Percentiles rank a stretch among this genome's conserved stretches.
These are phyloP conservation scores for Griposia aprilina DNA, from an alignment of 2,888 invertebrate species.

Conservation along the genomic window DNA sequence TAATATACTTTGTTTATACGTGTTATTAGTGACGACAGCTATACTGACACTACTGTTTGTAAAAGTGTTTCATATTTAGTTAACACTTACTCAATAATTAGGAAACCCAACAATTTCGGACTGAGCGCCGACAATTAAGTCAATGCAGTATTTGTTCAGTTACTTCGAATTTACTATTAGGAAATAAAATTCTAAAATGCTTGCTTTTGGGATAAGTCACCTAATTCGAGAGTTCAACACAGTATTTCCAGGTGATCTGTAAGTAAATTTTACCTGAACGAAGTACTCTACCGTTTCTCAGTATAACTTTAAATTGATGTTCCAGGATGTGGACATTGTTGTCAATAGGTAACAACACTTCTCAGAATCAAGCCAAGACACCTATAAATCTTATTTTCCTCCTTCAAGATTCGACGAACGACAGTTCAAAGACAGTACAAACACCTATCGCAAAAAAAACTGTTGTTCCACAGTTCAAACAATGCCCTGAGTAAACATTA, in stretches of 20 bases:
- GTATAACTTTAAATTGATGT: background rate
- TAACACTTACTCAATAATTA: conserved; percentile 14
- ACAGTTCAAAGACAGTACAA: conserved; percentile 4
- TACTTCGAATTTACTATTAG: conserved; percentile 6
- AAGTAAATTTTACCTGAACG: background rate
- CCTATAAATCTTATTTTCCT: conserved; percentile 24
- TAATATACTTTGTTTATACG: too few species aligned
- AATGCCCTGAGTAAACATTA: conserved; percentile 19
- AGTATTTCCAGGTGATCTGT: background rate
- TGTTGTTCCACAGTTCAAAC: conserved; percentile 6
- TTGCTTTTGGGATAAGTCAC: background rate
- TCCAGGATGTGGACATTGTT: background rate
- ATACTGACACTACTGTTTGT: conserved; percentile 2
- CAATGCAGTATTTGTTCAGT: conserved; percentile 1
- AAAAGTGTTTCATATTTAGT: conserved; percentile 5
- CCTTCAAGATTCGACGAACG: background rate
- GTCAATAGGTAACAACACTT: background rate
- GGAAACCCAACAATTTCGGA: conserved; percentile 1
- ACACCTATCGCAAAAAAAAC: background rate
- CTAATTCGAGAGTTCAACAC: background rate
- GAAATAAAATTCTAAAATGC: conserved; percentile 6
- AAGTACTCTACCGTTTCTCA: background rate
- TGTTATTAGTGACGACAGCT: background rate
- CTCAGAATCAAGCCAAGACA: conserved; percentile 18
- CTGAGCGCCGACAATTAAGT: background rate